phyloP scores from a whole-genome alignment of 2,113 vertebrate genomes.

The Heptranchias perlo region DNA sequence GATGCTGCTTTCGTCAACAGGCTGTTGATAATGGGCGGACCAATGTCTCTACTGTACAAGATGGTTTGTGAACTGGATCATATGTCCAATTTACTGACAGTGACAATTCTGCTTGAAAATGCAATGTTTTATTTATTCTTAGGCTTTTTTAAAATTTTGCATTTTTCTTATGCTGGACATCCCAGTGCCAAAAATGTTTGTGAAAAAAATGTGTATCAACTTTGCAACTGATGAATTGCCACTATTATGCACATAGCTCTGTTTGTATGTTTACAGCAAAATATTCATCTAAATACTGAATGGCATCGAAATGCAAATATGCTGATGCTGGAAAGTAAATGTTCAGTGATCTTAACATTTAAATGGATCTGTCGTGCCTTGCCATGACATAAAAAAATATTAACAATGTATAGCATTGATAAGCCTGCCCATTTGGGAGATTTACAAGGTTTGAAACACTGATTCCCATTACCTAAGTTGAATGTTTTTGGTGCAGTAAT shows the following conservation, averaged over 20 bases:
- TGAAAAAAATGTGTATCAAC: neutral
- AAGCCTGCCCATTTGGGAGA: neutral
- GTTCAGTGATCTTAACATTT: neutral
- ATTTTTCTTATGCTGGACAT: neutral
- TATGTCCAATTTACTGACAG: neutral
- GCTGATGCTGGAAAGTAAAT: neutral
- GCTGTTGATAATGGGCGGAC: neutral
- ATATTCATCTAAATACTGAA: neutral
- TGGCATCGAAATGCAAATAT: neutral
- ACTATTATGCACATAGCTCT: neutral
- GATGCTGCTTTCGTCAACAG: neutral
- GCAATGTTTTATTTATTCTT: neutral
- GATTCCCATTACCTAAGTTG: neutral
- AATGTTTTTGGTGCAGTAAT: neutral
- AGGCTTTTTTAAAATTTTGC: neutral
- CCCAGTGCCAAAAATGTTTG: neutral
- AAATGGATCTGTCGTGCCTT: neutral
- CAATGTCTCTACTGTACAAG: neutral
- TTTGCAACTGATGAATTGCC: neutral
- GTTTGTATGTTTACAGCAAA: neutral
- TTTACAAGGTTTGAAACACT: neutral
- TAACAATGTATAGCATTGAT: neutral
- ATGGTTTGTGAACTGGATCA: neutral
- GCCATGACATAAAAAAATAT: neutral
- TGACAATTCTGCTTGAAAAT: neutral